Conservation (phyloP, 1,140 invertebrate species). For the Maniola jurtina region DNA sequence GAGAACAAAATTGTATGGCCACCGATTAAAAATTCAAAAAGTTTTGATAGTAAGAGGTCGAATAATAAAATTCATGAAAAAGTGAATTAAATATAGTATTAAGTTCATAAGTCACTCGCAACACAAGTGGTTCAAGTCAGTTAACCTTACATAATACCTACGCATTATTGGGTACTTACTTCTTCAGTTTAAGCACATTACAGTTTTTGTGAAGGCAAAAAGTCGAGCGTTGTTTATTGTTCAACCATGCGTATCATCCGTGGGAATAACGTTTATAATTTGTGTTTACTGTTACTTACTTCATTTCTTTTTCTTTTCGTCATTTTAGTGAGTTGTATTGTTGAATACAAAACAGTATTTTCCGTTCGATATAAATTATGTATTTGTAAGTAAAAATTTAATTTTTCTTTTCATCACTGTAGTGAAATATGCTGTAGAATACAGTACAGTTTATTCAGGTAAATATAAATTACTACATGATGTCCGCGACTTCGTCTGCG, state of each 20-base stretch:
- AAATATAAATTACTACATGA: too few species aligned
- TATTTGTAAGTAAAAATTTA: neutral
- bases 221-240: constrained; percentile 4
- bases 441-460: too few species aligned
- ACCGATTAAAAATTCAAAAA: too few species aligned
- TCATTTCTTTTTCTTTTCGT: constrained; percentile 7
- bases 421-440: too few species aligned
- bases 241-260: constrained; percentile 25
- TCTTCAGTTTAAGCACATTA: neutral
- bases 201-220: constrained; percentile 16
- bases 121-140: neutral
- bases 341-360: neutral
- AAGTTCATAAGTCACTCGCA: neutral
- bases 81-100: too few species aligned
- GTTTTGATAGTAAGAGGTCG: too few species aligned
- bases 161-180: neutral
- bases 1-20: too few species aligned
- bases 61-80: too few species aligned
- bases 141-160: neutral
- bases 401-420: too few species aligned
- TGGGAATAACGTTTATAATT: constrained; percentile 21
- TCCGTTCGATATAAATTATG: neutral
- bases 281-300: constrained; percentile 3
- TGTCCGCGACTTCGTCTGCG: too few species aligned
- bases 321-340: neutral